phyloP scores from a whole-genome alignment of 2,113 vertebrate species.

The Paradoxurus hermaphroditus region DNA sequence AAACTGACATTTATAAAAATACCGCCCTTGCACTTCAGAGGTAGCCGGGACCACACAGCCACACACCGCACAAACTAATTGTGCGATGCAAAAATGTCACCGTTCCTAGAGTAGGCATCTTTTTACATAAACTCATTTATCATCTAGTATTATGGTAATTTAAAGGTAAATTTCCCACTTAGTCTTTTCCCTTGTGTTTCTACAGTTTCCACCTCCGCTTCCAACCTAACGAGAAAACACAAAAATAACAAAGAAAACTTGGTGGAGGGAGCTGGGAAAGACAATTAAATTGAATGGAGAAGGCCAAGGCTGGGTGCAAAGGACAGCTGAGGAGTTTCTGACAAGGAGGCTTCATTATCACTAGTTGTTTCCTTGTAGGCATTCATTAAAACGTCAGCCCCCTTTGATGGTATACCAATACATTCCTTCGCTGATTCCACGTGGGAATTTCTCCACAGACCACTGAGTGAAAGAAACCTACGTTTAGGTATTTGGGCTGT shows the following conservation, averaged over 20 bases:
- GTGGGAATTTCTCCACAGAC: constrained; percentile 69
- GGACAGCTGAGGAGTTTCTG: constrained; percentile 68
- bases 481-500: neutral
- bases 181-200: constrained; percentile 28
- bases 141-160: constrained; percentile 63
- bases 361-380: constrained; percentile 73
- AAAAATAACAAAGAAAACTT: neutral
- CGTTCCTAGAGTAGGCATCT: constrained; percentile 51
- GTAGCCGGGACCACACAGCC: neutral
- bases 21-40: constrained; percentile 49
- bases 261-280: neutral
- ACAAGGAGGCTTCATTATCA: constrained; percentile 77
- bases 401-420: constrained; percentile 67
- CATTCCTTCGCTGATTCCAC: constrained; percentile 65
- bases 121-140: constrained; percentile 73
- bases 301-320: constrained; percentile 27
- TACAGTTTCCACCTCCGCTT: neutral
- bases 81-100: constrained; percentile 44
- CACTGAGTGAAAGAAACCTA: neutral
- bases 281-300: constrained; percentile 28
- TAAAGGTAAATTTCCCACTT: constrained; percentile 46
- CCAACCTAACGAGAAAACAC: neutral
- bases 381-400: constrained; percentile 81
- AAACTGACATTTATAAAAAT: constrained; percentile 69
- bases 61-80: constrained; percentile 38